A percentile compares a stretch with the other conserved stretches of the same genome.
Conservation (phyloP, 2,797 vertebrate species). For the Muscicapa striata region DNA sequence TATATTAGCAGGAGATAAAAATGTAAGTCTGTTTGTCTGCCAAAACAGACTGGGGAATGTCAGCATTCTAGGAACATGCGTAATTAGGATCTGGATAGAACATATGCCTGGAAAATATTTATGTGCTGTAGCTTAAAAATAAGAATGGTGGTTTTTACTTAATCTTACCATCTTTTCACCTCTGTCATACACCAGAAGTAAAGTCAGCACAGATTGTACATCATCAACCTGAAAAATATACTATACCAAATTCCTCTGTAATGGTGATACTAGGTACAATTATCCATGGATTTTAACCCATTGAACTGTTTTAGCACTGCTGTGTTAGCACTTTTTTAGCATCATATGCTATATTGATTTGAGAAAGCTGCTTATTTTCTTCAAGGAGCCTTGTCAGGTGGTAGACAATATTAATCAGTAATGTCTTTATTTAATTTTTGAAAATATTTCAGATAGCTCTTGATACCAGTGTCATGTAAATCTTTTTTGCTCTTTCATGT, state of each 20-base stretch:
- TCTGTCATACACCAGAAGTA: not conserved
- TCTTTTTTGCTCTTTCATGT: not conserved
- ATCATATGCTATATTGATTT: not conserved
- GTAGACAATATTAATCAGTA: not conserved
- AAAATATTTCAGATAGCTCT: not conserved
- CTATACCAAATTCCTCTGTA: not conserved
- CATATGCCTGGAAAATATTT: slow-evolving; percentile 34
- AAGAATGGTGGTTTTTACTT: not conserved
- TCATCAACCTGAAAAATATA: not conserved
- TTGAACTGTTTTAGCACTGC: not conserved
- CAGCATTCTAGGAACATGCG: slow-evolving; percentile 33
- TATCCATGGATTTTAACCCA: not conserved
- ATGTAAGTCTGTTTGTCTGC: slow-evolving; percentile 21
- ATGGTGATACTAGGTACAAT: not conserved
- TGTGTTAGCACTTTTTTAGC: not conserved
- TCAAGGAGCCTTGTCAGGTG: not conserved
- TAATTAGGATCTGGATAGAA: not conserved
- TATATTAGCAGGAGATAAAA: slow-evolving; percentile 25
- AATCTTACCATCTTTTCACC: not conserved
- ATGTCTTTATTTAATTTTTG: not conserved
- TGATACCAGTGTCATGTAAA: not conserved
- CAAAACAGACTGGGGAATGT: slow-evolving; percentile 33
- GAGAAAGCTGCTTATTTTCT: not conserved
- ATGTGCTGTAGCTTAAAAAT: not conserved
- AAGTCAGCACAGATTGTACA: not conserved